These are phyloP conservation scores for Andrena fulva DNA, from an alignment of 2,888 invertebrate genomes.

Conservation along the genomic window DNA sequence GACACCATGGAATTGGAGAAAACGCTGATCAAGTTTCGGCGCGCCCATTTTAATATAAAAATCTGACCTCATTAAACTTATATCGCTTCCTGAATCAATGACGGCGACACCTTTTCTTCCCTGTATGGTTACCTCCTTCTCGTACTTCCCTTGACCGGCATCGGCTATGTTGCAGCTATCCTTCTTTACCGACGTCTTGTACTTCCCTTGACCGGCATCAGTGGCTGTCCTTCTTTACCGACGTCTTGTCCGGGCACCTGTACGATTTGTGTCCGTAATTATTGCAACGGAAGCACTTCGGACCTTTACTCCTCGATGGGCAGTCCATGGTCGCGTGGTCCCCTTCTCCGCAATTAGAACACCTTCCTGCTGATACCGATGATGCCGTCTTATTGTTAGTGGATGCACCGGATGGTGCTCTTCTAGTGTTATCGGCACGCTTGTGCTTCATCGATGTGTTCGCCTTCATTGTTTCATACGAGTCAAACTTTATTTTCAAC, in stretches of 20 bases:
- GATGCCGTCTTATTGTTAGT: too few relatives aligned
- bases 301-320: neutral
- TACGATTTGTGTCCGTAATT: neutral
- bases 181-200: neutral
- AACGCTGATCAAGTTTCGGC: neutral
- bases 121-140: neutral
- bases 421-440: constrained; percentile 36
- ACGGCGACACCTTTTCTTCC: neutral
- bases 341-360: constrained; percentile 12
- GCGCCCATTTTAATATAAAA: neutral
- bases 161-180: neutral
- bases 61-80: too few relatives aligned
- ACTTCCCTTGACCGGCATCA: neutral
- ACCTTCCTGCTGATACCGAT: neutral
- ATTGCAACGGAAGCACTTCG: constrained; percentile 11
- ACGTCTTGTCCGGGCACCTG: too few relatives aligned
- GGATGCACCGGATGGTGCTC: neutral
- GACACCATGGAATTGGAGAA: constrained; percentile 5
- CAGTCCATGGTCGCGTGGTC: neutral
- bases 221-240: too few relatives aligned
- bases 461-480: constrained; percentile 32
- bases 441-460: constrained; percentile 43
- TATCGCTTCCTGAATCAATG: too few relatives aligned
- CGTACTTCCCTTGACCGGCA: neutral
- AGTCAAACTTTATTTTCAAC: constrained; percentile 44